These are phyloP conservation scores for Hydractinia symbiolongicarpus DNA, from an alignment of 30 jellyfish, hydroid and myxozoan genomes.

Conservation along the genomic window DNA sequence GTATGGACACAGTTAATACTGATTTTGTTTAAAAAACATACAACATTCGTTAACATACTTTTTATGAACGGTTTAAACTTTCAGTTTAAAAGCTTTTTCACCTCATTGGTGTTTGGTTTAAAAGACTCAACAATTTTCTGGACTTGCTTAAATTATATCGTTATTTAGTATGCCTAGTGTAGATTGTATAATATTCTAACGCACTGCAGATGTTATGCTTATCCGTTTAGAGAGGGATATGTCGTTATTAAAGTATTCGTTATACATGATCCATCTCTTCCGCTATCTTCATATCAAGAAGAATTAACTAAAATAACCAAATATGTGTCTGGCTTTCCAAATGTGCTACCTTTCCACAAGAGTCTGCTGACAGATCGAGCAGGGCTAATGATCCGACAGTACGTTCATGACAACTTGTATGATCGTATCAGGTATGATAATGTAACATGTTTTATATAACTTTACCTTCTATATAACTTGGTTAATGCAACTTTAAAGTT, in stretches of 20 bases:
- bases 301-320: conserved; percentile 35
- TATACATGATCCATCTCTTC: conserved; percentile 88
- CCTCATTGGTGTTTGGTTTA: too few species aligned
- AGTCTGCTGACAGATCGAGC: conserved; percentile 81
- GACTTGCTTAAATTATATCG: too few species aligned
- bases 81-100: too few species aligned
- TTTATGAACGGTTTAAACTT: too few species aligned
- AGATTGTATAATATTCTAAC: too few species aligned
- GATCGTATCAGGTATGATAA: conserved; percentile 74
- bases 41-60: too few species aligned
- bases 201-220: too few species aligned
- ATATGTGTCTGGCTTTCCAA: conserved; percentile 34
- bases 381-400: conserved; percentile 75
- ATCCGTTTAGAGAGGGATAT: conserved; percentile 63
- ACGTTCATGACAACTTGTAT: conserved; percentile 82
- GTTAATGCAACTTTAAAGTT: too few species aligned
- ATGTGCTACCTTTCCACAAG: conserved; percentile 83
- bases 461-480: not conserved
- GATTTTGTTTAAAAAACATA: too few species aligned
- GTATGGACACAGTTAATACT: too few species aligned
- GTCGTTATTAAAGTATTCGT: conserved; percentile 90
- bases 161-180: too few species aligned
- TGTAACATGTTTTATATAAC: not conserved
- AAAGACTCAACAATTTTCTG: too few species aligned
- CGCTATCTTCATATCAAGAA: conserved; percentile 63